Percentiles rank a stretch among this genome's conserved stretches.
These are phyloP conservation scores for Galeopterus variegatus DNA, from an alignment of 2,113 vertebrate genomes.

Conservation along the genomic window DNA sequence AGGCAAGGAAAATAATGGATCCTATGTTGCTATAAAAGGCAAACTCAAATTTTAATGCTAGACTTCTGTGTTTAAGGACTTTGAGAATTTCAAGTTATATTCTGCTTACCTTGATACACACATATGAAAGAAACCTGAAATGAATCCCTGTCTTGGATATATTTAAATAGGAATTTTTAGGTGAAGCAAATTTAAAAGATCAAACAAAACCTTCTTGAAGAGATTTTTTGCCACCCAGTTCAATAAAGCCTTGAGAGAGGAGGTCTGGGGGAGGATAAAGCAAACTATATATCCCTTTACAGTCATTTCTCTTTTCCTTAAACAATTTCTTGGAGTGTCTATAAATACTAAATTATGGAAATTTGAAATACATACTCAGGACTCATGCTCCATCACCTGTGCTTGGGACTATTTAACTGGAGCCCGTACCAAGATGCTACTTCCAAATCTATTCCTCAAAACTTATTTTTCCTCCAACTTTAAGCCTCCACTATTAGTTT, in stretches of 20 bases:
- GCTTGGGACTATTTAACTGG: not conserved
- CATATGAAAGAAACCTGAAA: not conserved
- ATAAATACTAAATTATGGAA: not conserved
- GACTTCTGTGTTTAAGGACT: not conserved
- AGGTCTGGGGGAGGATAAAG: not conserved
- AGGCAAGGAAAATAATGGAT: not conserved
- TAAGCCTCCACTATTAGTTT: slow-evolving; percentile 73
- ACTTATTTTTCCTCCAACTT: slow-evolving; percentile 74
- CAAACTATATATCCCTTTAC: not conserved
- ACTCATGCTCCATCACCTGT: not conserved
- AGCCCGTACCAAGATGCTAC: slow-evolving; percentile 66
- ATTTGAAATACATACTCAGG: not conserved
- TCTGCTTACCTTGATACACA: not conserved
- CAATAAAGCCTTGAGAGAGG: not conserved
- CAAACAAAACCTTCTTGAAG: not conserved
- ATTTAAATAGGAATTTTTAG: slow-evolving; percentile 30
- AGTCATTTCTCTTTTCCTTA: not conserved
- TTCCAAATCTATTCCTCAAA: slow-evolving; percentile 76
- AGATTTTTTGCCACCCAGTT: not conserved
- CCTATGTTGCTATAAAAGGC: not conserved
- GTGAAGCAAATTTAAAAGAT: slow-evolving; percentile 39
- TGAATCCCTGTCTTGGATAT: not conserved
- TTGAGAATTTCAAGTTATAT: not conserved
- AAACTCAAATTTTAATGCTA: not conserved
- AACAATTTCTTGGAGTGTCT: not conserved